These are phyloP conservation scores for Anarsia innoxiella DNA, from an alignment of 2,888 invertebrate species.

Conservation along the genomic window DNA sequence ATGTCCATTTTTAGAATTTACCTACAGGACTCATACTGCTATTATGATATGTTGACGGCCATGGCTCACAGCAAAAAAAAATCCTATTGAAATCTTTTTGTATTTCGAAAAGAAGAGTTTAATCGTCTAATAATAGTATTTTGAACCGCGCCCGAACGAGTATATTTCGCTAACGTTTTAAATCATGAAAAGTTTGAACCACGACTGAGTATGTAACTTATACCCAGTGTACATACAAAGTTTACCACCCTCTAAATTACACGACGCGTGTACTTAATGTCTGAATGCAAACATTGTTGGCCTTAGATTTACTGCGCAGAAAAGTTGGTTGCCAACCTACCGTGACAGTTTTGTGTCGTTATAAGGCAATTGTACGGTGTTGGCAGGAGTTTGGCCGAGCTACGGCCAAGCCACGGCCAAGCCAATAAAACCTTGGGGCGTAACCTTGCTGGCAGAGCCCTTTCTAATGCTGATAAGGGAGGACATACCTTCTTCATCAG, in stretches of 20 bases:
- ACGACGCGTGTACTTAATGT: constrained; percentile 7
- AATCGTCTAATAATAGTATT: too few species aligned
- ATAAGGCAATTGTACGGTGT: constrained; percentile 13
- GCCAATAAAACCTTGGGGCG: constrained; percentile 63
- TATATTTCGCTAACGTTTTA: too few species aligned
- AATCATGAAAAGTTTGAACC: too few species aligned
- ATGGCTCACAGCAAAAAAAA: too few species aligned
- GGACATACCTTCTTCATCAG: constrained; percentile 3
- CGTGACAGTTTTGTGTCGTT: constrained; percentile 32
- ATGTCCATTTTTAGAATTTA: too few species aligned
- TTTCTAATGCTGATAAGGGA: constrained; percentile 59
- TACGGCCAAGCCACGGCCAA: constrained; percentile 6
- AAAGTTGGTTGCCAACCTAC: constrained; percentile 27
- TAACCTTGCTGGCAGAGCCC: constrained; percentile 31
- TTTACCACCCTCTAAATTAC: constrained; percentile 10
- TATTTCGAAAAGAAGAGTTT: too few species aligned
- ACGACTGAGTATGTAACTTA: too few species aligned
- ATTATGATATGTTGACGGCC: too few species aligned
- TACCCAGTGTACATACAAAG: constrained; percentile 1
- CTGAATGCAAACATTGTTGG: constrained; percentile 8
- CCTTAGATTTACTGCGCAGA: constrained; percentile 25
- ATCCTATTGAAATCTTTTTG: too few species aligned
- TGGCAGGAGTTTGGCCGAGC: background rate
- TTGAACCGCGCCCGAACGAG: too few species aligned
- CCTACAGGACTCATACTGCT: too few species aligned